These are phyloP conservation scores for Lasioglossum calceatum DNA, from an alignment of 2,888 invertebrate species.

Conservation along the genomic window DNA sequence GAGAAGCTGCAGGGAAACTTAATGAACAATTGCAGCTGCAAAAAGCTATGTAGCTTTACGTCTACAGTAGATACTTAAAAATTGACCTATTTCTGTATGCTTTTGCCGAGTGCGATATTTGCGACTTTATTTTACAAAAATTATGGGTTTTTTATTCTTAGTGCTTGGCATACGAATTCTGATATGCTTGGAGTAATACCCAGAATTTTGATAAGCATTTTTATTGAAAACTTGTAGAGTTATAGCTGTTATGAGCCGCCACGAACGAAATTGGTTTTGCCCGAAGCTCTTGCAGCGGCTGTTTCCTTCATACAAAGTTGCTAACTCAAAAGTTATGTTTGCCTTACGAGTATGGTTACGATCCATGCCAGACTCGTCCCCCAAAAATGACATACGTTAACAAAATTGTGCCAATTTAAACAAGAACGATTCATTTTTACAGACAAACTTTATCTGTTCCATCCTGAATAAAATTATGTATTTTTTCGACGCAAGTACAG, in stretches of 20 bases:
- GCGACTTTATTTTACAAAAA: not conserved
- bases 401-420: not conserved
- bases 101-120: accelerated
- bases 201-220: not conserved
- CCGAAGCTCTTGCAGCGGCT: not conserved
- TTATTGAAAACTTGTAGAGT: not conserved
- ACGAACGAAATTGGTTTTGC: not conserved
- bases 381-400: not conserved
- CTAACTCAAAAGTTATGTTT: not conserved
- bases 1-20: not conserved
- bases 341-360: not conserved
- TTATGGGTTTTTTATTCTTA: not conserved
- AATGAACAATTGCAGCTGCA: not conserved
- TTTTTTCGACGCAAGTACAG: not conserved
- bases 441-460: not conserved
- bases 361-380: not conserved
- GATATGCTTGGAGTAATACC: not conserved
- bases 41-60: not conserved
- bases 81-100: not conserved
- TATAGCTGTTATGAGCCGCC: not conserved
- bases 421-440: not conserved
- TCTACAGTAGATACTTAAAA: not conserved
- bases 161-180: not conserved
- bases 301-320: not conserved
- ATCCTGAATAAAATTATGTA: not conserved